Percentiles rank a stretch among this genome's conserved stretches.
Evolutionary conservation across 35 echinoderm and acorn worm genomes (phyloP).

Genomic region (Ophiothrix spiculata): DNA sequence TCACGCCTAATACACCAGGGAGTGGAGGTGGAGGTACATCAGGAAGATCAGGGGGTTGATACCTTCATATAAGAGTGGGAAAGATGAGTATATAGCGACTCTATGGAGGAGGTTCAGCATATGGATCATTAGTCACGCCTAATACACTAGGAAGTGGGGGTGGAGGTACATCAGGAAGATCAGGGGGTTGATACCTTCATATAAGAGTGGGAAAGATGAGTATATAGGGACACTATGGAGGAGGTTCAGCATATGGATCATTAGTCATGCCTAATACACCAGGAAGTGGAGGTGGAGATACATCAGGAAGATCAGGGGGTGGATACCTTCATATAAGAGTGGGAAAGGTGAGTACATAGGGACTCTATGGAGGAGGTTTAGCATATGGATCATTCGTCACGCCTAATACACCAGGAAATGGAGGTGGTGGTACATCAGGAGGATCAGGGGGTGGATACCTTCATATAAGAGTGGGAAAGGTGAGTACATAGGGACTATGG

Average conservation of each 20-base stretch:
- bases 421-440: constrained; percentile 47
- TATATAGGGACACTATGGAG: too few species aligned
- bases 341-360: constrained; percentile 75
- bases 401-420: constrained; percentile 49
- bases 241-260: constrained; percentile 48
- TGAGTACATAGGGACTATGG: too few species aligned
- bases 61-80: constrained; percentile 60
- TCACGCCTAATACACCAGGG: constrained; percentile 31
- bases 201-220: constrained; percentile 68
- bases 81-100: too few species aligned
- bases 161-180: constrained; percentile 41
- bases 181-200: constrained; percentile 70
- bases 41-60: constrained; percentile 71
- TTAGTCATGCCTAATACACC: constrained; percentile 28
- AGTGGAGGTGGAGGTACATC: constrained; percentile 55
- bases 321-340: constrained; percentile 63
- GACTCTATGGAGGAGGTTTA: too few species aligned
- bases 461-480: constrained; percentile 66
- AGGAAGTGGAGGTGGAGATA: constrained; percentile 60
- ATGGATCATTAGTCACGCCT: constrained; percentile 46
- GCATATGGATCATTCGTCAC: constrained; percentile 45
- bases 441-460: constrained; percentile 73
- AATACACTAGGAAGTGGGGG: constrained; percentile 55
- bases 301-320: constrained; percentile 60
- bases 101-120: constrained; percentile 43